Percentiles rank a stretch among this genome's conserved stretches.
phyloP scores from a whole-genome alignment of 2,113 vertebrate genomes.

The Donacobius atricapilla region DNA sequence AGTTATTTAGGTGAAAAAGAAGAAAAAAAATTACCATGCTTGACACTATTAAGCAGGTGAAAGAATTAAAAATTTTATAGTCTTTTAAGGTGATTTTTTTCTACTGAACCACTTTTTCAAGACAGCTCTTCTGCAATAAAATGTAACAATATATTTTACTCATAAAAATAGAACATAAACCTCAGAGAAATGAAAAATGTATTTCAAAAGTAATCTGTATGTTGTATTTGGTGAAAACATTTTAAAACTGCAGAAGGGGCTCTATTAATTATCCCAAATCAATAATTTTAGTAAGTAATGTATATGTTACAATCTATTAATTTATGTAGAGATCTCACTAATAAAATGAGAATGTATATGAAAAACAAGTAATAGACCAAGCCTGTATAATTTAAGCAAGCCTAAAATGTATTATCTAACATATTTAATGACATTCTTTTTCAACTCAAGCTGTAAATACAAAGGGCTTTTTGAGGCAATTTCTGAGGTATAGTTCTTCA shows the following conservation, averaged over 20 bases:
- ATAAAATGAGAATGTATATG: background rate
- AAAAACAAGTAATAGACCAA: background rate
- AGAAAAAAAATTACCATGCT: background rate
- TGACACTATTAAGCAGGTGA: background rate
- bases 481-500: background rate
- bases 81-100: background rate
- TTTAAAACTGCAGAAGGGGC: background rate
- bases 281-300: background rate
- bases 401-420: background rate
- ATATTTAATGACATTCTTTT: background rate
- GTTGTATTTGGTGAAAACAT: background rate
- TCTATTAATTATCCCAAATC: background rate
- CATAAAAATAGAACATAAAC: background rate
- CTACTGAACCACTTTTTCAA: background rate
- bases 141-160: background rate
- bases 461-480: background rate
- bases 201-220: background rate
- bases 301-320: background rate
- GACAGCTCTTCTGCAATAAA: background rate
- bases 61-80: background rate
- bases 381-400: background rate
- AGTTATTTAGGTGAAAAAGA: background rate
- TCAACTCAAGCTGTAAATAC: background rate
- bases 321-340: background rate
- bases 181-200: background rate